Percentiles rank a stretch among this genome's conserved stretches.
phyloP scores from a whole-genome alignment of 2,888 invertebrate genomes.

The Sinotaia quadrata region DNA sequence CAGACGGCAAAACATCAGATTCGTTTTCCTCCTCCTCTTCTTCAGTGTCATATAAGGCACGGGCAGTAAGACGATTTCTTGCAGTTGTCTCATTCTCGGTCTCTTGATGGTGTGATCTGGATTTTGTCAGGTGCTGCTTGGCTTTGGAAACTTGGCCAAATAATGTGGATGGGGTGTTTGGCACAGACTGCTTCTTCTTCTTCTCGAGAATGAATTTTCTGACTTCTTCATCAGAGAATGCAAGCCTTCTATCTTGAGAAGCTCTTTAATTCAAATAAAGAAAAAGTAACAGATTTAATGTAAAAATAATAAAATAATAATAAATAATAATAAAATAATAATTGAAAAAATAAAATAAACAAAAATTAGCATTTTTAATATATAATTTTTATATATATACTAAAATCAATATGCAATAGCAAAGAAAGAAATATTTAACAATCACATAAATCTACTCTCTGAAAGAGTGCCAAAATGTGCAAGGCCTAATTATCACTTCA shows the following conservation, averaged over 20 bases:
- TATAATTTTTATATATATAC: no score
- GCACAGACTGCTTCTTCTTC: slow-evolving; percentile 59
- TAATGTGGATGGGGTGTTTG: slow-evolving; percentile 23
- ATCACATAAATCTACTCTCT: no score
- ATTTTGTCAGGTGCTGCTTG: neutral
- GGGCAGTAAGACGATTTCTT: slow-evolving; percentile 66
- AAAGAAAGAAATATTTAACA: no score
- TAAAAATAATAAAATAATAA: no score
- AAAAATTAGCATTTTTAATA: no score
- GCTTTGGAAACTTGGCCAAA: slow-evolving; percentile 23
- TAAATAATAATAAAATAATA: no score
- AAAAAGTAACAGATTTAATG: no score
- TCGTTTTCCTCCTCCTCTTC: slow-evolving; percentile 52
- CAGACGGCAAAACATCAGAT: neutral
- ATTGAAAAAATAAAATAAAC: no score
- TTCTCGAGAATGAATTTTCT: slow-evolving; percentile 59
- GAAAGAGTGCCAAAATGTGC: no score
- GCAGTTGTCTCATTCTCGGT: slow-evolving; percentile 63
- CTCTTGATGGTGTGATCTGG: neutral
- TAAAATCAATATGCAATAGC: no score
- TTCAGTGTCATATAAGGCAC: slow-evolving; percentile 72
- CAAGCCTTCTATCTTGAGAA: slow-evolving; percentile 49
- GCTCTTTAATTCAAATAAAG: no score
- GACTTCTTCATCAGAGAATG: slow-evolving; percentile 62
- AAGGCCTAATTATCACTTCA: no score